These are phyloP conservation scores for Otus sunia DNA, from an alignment of 2,113 vertebrate species.

Conservation along the genomic window DNA sequence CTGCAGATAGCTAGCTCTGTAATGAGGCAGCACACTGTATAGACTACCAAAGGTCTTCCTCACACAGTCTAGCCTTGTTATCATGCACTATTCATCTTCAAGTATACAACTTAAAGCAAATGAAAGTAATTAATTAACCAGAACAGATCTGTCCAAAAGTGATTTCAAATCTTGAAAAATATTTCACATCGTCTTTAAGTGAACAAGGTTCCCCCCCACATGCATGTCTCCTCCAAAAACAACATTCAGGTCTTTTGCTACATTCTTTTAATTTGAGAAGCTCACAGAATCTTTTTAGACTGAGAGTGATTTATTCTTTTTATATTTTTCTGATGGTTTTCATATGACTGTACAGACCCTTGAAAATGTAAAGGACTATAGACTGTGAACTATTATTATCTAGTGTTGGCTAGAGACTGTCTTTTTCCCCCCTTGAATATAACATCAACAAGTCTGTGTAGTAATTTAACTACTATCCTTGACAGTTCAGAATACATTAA, in stretches of 20 bases:
- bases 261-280: conserved; percentile 50
- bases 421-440: neutral
- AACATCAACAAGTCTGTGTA: conserved; percentile 1
- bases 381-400: neutral
- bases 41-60: conserved; percentile 80
- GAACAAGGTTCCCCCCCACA: neutral
- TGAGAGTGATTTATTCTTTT: neutral
- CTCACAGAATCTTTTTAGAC: conserved; percentile 13
- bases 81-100: conserved; percentile 68
- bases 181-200: conserved; percentile 59
- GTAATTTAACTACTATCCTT: neutral
- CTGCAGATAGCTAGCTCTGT: conserved; percentile 82
- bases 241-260: neutral
- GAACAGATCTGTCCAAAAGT: conserved; percentile 74
- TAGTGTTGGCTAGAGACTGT: neutral
- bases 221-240: neutral
- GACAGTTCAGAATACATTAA: neutral
- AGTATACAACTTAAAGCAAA: conserved; percentile 77
- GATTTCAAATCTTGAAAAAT: conserved; percentile 72
- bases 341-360: neutral
- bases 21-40: conserved; percentile 81
- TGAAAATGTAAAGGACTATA: neutral
- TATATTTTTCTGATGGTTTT: conserved; percentile 11
- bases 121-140: conserved; percentile 80
- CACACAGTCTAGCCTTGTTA: conserved; percentile 73